A percentile compares a stretch with the other conserved stretches of the same genome.
These are phyloP conservation scores for Aphrophora alni DNA, from an alignment of 2,888 invertebrate genomes.

Conservation along the genomic window DNA sequence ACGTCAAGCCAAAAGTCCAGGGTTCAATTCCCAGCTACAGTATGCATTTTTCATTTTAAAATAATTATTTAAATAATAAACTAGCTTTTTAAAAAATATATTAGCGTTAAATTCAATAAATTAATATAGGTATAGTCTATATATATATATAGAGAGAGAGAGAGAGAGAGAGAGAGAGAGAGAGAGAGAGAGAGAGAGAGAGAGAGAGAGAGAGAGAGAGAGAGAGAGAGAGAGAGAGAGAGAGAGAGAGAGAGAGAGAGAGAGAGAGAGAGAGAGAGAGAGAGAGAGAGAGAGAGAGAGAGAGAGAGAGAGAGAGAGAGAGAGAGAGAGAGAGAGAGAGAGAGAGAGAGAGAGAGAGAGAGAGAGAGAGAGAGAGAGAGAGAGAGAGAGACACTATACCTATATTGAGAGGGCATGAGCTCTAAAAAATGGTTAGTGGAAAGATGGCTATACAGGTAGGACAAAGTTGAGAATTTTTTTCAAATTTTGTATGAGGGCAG, in stretches of 20 bases:
- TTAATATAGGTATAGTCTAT: too few species aligned
- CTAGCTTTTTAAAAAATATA: too few species aligned
- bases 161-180: conserved; percentile 28
- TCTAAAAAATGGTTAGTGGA: too few species aligned
- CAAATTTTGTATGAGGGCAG: too few species aligned
- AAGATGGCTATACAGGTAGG: too few species aligned
- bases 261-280: conserved; percentile 26
- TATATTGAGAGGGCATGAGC: too few species aligned
- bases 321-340: conserved; percentile 33
- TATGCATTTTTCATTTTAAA: too few species aligned
- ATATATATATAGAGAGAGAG: conserved; percentile 26
- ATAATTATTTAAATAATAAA: too few species aligned
- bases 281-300: conserved; percentile 34
- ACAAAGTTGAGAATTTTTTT: too few species aligned
- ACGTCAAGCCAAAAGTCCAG: too few species aligned
- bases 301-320: conserved; percentile 33
- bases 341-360: conserved; percentile 34
- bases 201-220: conserved; percentile 33
- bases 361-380: conserved; percentile 32
- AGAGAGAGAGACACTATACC: conserved; percentile 30
- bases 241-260: conserved; percentile 31
- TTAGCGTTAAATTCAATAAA: too few species aligned
- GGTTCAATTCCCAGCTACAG: too few species aligned
- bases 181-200: conserved; percentile 28
- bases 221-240: conserved; percentile 37